phyloP scores from a whole-genome alignment of 2,797 vertebrate genomes.

The Tinamus major region DNA sequence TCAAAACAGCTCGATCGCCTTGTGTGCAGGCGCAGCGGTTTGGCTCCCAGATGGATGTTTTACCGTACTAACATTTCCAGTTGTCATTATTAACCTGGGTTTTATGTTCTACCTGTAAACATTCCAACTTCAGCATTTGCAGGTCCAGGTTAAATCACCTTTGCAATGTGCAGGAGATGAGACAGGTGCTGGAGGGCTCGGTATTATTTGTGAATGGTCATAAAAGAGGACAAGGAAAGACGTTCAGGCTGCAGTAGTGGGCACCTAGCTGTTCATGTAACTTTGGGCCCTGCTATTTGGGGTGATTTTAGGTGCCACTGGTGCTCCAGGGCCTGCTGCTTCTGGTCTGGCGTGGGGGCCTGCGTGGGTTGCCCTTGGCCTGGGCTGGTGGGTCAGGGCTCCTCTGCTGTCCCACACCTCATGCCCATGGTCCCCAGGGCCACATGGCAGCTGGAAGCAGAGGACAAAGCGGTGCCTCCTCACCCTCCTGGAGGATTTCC shows the following conservation, averaged over 20 bases:
- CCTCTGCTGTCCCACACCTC: neutral
- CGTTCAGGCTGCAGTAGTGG: neutral
- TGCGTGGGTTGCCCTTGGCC: no score
- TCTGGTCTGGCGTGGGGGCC: no score
- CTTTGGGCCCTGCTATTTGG: neutral
- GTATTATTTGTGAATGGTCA: neutral
- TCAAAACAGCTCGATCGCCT: neutral
- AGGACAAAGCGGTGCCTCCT: neutral
- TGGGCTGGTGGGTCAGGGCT: accelerated
- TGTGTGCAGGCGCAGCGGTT: neutral
- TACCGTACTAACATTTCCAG: neutral
- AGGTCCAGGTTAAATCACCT: neutral
- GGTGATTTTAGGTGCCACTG: neutral
- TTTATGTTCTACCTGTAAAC: neutral
- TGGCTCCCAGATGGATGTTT: neutral
- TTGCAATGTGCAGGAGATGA: neutral
- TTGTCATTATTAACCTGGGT: neutral
- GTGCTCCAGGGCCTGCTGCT: neutral
- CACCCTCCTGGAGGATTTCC: neutral
- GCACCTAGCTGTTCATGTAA: accelerated
- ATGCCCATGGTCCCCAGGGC: accelerated
- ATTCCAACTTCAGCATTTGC: neutral
- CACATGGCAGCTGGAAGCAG: neutral
- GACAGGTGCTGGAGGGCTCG: neutral
- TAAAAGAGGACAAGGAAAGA: neutral